phyloP scores from a whole-genome alignment of 1,140 invertebrate species.

The Mizuhopecten yessoensis region DNA sequence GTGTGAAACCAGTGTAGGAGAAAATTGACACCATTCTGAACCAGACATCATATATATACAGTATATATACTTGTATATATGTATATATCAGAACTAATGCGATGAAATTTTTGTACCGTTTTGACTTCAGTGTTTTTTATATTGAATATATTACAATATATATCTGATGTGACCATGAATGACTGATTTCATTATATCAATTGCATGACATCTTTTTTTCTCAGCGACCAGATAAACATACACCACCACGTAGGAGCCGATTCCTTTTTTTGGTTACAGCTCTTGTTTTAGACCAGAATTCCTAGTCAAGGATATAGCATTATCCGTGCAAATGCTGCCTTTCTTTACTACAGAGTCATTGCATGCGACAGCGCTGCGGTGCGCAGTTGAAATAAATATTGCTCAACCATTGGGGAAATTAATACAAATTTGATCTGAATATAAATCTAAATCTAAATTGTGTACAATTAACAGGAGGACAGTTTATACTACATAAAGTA shows the following conservation, averaged over 20 bases:
- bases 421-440: neutral
- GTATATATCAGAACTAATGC: neutral
- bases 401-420: neutral
- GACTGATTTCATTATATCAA: neutral
- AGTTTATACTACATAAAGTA: neutral
- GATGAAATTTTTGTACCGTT: neutral
- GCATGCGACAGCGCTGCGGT: slow-evolving; percentile 2
- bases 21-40: neutral
- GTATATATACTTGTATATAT: neutral
- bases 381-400: neutral
- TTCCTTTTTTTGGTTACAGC: neutral
- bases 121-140: neutral
- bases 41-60: neutral
- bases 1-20: neutral
- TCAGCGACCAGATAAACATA: neutral
- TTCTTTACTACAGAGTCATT: neutral
- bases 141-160: neutral
- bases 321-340: neutral
- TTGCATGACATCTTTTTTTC: slow-evolving; percentile 4
- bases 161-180: neutral
- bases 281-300: neutral
- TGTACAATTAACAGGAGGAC: no score
- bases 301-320: neutral
- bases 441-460: no score
- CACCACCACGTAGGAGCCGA: neutral